phyloP scores from a whole-genome alignment of 1,140 invertebrate species.

The Heliconius melpomene region DNA sequence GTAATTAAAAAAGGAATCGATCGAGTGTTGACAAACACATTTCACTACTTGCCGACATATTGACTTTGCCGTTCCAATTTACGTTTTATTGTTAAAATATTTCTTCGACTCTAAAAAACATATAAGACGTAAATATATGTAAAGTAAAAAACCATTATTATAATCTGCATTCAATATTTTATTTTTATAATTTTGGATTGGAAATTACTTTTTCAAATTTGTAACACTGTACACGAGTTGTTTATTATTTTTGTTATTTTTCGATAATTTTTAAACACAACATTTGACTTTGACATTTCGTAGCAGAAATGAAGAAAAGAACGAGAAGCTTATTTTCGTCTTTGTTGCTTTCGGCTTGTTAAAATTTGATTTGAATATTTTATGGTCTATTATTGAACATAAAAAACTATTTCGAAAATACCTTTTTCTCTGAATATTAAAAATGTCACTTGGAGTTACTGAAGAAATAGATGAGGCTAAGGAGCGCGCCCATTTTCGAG shows the following conservation, averaged over 20 bases:
- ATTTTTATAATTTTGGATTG: not conserved
- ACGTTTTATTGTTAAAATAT: not conserved
- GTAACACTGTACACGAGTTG: not conserved
- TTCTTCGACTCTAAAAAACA: not conserved
- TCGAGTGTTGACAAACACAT: conserved; percentile 76
- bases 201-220: not conserved
- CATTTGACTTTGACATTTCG: not conserved
- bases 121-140: not conserved
- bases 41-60: conserved; percentile 52
- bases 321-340: conserved; percentile 7
- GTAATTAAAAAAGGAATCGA: conserved; percentile 52
- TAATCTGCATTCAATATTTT: not conserved
- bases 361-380: conserved; percentile 10
- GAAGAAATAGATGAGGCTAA: conserved; percentile 83
- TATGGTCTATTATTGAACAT: not conserved
- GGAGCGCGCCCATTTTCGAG: conserved; percentile 89
- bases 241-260: not conserved
- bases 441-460: conserved; percentile 55
- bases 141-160: not conserved
- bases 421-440: conserved; percentile 30
- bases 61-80: conserved; percentile 30
- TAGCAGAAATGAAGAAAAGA: conserved; percentile 3
- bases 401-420: not conserved
- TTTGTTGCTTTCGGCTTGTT: conserved; percentile 20
- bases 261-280: not conserved